Percentiles rank a stretch among this genome's conserved stretches.
Conservation (phyloP, 2,888 invertebrate species). For the Dryocosmus kuriphilus region DNA sequence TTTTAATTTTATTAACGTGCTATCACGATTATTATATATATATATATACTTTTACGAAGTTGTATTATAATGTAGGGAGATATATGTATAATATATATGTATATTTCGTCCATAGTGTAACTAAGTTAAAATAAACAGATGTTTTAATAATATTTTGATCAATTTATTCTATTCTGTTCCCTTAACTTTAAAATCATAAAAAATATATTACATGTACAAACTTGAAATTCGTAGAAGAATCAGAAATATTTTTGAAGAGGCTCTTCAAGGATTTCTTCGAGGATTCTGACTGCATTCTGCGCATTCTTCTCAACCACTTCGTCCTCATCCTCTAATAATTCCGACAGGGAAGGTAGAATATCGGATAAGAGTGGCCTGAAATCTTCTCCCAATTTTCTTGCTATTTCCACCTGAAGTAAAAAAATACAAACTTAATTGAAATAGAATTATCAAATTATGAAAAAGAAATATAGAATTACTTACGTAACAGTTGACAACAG, state of each 20-base stretch:
- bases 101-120: constrained; percentile 71
- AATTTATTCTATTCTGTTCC: not conserved
- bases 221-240: constrained; percentile 51
- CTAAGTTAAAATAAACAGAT: constrained; percentile 71
- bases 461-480: constrained; percentile 53
- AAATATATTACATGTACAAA: not conserved
- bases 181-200: not conserved
- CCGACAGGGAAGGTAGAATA: constrained; percentile 95
- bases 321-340: constrained; percentile 94
- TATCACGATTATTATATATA: not conserved
- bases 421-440: constrained; percentile 30
- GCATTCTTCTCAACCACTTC: constrained; percentile 89
- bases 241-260: constrained; percentile 93
- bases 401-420: constrained; percentile 82
- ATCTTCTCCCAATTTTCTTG: constrained; percentile 91
- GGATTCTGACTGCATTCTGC: constrained; percentile 88
- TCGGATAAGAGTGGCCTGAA: constrained; percentile 94
- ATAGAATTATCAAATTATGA: constrained; percentile 19
- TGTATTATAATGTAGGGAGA: constrained; percentile 63
- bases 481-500: constrained; percentile 70
- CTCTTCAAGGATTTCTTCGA: constrained; percentile 93
- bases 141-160: constrained; percentile 61
- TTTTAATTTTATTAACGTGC: constrained; percentile 18
- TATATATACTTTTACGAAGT: constrained; percentile 48
- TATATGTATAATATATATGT: constrained; percentile 66